Percentiles rank a stretch among this genome's conserved stretches.
phyloP scores from a whole-genome alignment of 2,113 vertebrate species.

The Macrotis lagotis region DNA sequence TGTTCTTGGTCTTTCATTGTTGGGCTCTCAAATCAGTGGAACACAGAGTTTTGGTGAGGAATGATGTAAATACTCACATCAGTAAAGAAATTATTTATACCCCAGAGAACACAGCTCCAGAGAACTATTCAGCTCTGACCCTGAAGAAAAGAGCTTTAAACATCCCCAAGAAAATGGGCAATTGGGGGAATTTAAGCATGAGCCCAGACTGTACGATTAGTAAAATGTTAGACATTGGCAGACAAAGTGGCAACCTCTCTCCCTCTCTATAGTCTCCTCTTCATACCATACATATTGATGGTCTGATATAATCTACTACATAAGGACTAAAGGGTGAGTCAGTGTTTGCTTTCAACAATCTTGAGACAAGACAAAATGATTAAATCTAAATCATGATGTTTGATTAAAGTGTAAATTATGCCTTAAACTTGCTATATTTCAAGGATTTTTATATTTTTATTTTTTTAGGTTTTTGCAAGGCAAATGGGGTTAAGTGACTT shows the following conservation, averaged over 20 bases:
- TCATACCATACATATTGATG: background rate
- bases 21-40: background rate
- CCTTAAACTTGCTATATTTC: background rate
- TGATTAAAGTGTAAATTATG: background rate
- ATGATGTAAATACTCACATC: background rate
- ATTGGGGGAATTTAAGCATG: background rate
- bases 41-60: background rate
- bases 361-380: background rate
- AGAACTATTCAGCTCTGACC: background rate
- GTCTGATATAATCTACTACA: background rate
- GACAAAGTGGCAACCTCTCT: background rate
- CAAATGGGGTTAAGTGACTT: too few relatives aligned
- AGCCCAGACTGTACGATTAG: background rate
- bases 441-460: background rate
- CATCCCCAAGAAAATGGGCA: background rate
- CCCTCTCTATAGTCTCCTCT: background rate
- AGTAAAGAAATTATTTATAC: slow-evolving; percentile 3
- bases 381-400: background rate
- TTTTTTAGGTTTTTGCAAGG: too few relatives aligned
- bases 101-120: background rate
- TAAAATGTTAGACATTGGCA: background rate
- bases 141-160: background rate
- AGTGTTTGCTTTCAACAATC: background rate
- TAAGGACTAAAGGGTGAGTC: background rate
- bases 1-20: background rate